A percentile compares a stretch with the other conserved stretches of the same genome.
phyloP scores from a whole-genome alignment of 2,113 vertebrate species.

The Phainopepla nitens region DNA sequence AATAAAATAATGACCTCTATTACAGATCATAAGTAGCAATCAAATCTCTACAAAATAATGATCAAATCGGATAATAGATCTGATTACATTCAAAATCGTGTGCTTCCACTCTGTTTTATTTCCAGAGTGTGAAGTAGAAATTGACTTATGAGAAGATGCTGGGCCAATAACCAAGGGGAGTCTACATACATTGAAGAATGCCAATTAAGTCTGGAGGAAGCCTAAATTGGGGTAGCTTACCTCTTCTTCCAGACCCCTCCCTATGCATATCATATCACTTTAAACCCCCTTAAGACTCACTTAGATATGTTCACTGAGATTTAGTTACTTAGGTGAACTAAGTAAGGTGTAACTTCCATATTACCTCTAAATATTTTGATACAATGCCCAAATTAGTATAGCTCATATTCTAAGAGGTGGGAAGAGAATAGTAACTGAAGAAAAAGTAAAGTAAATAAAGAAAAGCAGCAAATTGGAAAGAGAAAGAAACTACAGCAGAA shows the following conservation, averaged over 20 bases:
- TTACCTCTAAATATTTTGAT: not conserved
- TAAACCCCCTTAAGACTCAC: not conserved
- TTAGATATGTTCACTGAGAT: not conserved
- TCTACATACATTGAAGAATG: slow-evolving; percentile 33
- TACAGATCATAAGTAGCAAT: slow-evolving; percentile 75
- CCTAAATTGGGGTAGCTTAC: not conserved
- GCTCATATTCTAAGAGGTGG: not conserved
- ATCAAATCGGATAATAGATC: slow-evolving; percentile 76
- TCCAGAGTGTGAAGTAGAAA: slow-evolving; percentile 60
- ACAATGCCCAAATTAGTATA: not conserved
- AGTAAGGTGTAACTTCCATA: not conserved
- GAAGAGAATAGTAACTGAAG: not conserved
- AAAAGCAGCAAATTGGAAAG: not conserved
- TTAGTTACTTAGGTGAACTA: not conserved
- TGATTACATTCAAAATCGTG: slow-evolving; percentile 70
- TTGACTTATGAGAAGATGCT: slow-evolving; percentile 52
- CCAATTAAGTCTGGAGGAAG: slow-evolving; percentile 35
- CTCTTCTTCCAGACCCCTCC: not conserved
- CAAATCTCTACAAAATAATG: slow-evolving; percentile 70
- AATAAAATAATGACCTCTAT: slow-evolving; percentile 77
- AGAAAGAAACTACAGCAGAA: not conserved
- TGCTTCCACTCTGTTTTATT: slow-evolving; percentile 67
- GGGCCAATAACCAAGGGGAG: slow-evolving; percentile 15
- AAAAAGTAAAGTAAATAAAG: not conserved
- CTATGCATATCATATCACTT: not conserved